Evolutionary conservation across 2,113 vertebrate genomes (phyloP).

Genomic region (Catharus fuscescens): DNA sequence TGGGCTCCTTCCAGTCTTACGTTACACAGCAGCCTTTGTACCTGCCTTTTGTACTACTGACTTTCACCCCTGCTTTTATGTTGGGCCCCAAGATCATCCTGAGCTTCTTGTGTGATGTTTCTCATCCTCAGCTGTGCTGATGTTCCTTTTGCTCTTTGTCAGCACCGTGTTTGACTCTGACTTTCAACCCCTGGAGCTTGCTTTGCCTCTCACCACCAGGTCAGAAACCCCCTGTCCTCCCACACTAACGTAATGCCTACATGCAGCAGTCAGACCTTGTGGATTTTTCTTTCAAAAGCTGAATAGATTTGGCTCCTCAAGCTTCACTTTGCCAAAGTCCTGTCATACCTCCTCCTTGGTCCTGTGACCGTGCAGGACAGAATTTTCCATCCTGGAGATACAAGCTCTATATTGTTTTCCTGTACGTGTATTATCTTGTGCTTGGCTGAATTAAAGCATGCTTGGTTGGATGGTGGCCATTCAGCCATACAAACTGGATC

Average conservation of each 20-base stretch:
- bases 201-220: not conserved
- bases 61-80: not conserved
- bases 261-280: not conserved
- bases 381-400: not conserved
- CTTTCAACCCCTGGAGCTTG: not conserved
- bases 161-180: not conserved
- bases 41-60: not conserved
- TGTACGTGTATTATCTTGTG: not conserved
- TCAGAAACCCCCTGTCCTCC: not conserved
- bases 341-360: not conserved
- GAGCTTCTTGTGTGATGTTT: not conserved
- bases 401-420: not conserved
- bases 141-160: not conserved
- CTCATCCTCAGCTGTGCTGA: not conserved
- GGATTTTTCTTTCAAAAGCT: not conserved
- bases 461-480: slow-evolving; percentile 14
- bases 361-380: not conserved
- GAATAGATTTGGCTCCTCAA: not conserved
- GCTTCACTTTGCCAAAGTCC: not conserved
- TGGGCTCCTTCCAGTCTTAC: slow-evolving; percentile 36
- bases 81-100: not conserved
- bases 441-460: not conserved
- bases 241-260: accelerated
- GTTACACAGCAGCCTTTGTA: not conserved
- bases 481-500: not conserved